Evolutionary conservation across 2,888 invertebrate species (phyloP).

Genomic region (Pimpla rufipes): DNA sequence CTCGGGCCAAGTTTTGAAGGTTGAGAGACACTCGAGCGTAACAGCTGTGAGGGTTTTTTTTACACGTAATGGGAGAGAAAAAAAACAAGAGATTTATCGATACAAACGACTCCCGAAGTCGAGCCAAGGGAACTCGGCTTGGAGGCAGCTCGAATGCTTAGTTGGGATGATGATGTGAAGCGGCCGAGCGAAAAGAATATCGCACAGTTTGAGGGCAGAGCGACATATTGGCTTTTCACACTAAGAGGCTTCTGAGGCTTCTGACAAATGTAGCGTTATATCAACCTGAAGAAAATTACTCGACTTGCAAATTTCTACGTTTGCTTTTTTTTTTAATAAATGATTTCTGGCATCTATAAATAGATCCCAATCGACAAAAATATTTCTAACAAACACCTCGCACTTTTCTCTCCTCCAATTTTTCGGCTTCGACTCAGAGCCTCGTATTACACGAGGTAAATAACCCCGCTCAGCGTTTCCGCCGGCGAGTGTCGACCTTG

Average conservation of each 20-base stretch:
- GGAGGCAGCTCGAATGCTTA: not conserved
- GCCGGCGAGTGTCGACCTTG: slow-evolving; percentile 13
- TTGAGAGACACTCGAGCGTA: slow-evolving; percentile 32
- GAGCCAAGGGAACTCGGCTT: not conserved
- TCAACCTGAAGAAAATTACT: not conserved
- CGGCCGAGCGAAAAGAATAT: slow-evolving; percentile 37
- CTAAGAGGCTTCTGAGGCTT: slow-evolving; percentile 52
- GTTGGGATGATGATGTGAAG: not conserved
- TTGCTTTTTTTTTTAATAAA: not conserved
- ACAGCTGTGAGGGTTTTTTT: slow-evolving; percentile 31
- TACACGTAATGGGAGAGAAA: not conserved
- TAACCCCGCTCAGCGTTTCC: not conserved
- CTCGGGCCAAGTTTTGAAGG: slow-evolving; percentile 46
- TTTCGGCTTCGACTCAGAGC: not conserved
- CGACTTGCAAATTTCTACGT: not conserved
- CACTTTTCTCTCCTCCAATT: no score
- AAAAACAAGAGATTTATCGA: slow-evolving; percentile 24
- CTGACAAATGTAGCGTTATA: slow-evolving; percentile 6
- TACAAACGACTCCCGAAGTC: not conserved
- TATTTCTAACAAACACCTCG: not conserved
- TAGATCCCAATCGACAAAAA: not conserved
- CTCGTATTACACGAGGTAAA: slow-evolving; percentile 6
- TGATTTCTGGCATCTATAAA: not conserved
- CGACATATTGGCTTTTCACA: slow-evolving; percentile 42
- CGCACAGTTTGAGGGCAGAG: not conserved